Evolutionary conservation across 1,140 invertebrate species (phyloP).

Genomic region (Spodoptera litura): DNA sequence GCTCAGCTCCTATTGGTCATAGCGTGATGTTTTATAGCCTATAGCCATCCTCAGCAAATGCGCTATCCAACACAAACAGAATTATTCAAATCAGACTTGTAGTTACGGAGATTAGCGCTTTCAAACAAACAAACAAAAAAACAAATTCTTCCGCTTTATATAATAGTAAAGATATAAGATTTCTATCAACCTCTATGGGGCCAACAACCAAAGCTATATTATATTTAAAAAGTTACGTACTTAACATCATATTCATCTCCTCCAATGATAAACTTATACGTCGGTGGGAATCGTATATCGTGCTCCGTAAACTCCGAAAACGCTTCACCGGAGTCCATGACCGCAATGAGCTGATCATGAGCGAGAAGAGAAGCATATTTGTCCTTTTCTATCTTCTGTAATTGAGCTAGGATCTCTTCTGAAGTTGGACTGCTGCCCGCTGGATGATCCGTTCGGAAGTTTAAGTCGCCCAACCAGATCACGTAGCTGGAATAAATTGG

Average conservation of each 20-base stretch:
- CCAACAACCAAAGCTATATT: no score
- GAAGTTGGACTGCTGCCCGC: constrained; percentile 87
- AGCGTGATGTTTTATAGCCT: no score
- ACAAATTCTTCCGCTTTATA: no score
- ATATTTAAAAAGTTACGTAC: constrained; percentile 83
- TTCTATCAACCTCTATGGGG: no score
- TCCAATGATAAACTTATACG: constrained; percentile 93
- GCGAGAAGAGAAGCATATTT: constrained; percentile 73
- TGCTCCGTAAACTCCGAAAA: constrained; percentile 93
- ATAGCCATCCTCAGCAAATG: no score
- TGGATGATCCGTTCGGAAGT: constrained; percentile 91
- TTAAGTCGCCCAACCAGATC: constrained; percentile 98
- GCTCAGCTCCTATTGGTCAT: no score
- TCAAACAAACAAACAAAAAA: no score
- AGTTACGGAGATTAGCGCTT: no score
- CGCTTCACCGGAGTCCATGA: constrained; percentile 90
- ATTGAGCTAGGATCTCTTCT: constrained; percentile 88
- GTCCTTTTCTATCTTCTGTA: constrained; percentile 88
- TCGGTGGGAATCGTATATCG: constrained; percentile 93
- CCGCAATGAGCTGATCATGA: constrained; percentile 90
- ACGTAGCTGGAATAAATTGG: constrained; percentile 92
- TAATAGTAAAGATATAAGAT: no score
- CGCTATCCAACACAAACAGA: no score
- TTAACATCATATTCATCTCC: constrained; percentile 92
- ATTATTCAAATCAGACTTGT: no score